A percentile compares a stretch with the other conserved stretches of the same genome.
These are phyloP conservation scores for Plectrocnemia conspersa DNA, from an alignment of 1,140 invertebrate genomes.

Conservation along the genomic window DNA sequence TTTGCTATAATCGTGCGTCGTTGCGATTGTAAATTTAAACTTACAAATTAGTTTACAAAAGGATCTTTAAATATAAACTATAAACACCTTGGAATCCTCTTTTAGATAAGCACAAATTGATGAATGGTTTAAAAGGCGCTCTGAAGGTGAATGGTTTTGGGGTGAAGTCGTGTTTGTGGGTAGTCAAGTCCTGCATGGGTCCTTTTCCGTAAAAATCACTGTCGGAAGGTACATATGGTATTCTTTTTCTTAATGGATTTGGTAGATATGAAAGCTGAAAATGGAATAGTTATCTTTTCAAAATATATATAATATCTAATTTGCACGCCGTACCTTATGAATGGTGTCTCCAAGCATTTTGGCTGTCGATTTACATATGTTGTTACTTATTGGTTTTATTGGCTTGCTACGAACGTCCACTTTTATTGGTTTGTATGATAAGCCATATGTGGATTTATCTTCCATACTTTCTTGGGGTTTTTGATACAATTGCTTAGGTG, in stretches of 20 bases:
- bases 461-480: slow-evolving; percentile 18
- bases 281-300: slow-evolving; percentile 5
- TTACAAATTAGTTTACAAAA: too few species aligned
- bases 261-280: slow-evolving; percentile 46
- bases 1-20: too few species aligned
- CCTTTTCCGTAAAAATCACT: slow-evolving; percentile 55
- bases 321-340: slow-evolving; percentile 17
- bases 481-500: slow-evolving; percentile 13
- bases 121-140: slow-evolving; percentile 51
- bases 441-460: slow-evolving; percentile 12
- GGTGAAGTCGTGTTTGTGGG: slow-evolving; percentile 67
- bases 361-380: slow-evolving; percentile 13
- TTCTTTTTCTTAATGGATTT: slow-evolving; percentile 38
- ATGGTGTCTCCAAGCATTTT: slow-evolving; percentile 27
- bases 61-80: slow-evolving; percentile 37
- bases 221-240: slow-evolving; percentile 43
- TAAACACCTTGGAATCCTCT: slow-evolving; percentile 49
- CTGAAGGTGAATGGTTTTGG: slow-evolving; percentile 55
- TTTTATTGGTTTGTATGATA: slow-evolving; percentile 20
- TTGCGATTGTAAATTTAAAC: too few species aligned
- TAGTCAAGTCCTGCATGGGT: slow-evolving; percentile 66
- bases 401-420: background rate
- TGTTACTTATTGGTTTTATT: slow-evolving; percentile 12
- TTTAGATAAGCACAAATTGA: slow-evolving; percentile 50
- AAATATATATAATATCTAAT: background rate